Evolutionary conservation across 1,140 invertebrate genomes (phyloP).

Genomic region (Samia ricini): DNA sequence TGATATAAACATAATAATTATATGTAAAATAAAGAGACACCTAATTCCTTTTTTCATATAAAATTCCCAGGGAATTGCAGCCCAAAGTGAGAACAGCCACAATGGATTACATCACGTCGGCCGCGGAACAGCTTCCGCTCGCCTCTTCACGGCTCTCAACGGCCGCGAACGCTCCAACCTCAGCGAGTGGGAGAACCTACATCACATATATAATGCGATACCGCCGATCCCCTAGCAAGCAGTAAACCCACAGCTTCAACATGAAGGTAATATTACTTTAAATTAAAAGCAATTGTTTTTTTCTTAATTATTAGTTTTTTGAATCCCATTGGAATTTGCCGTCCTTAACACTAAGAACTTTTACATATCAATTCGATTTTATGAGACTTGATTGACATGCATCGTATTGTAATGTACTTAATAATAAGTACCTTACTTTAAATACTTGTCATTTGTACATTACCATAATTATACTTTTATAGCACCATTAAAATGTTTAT

Average conservation of each 20-base stretch:
- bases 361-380: neutral
- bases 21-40: neutral
- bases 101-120: conserved; percentile 58
- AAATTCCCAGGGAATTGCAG: neutral
- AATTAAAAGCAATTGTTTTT: neutral
- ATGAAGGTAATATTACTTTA: conserved; percentile 59
- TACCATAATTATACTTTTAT: no score
- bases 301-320: conserved; percentile 12
- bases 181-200: conserved; percentile 53
- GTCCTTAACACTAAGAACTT: neutral
- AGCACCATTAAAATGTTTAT: no score
- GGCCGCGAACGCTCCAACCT: conserved; percentile 19
- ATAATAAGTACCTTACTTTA: no score
- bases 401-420: no score
- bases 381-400: neutral
- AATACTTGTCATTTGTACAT: no score
- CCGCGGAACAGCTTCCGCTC: conserved; percentile 66
- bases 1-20: neutral
- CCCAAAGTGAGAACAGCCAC: conserved; percentile 41
- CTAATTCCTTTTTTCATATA: neutral
- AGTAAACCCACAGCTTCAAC: conserved; percentile 61
- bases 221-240: conserved; percentile 51
- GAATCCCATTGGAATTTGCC: conserved; percentile 5
- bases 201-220: conserved; percentile 55
- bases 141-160: conserved; percentile 51